Evolutionary conservation across 2,797 vertebrate genomes (phyloP), one percentile per base, ranked within the genome.

Genomic region (Lates japonicus): DNA sequence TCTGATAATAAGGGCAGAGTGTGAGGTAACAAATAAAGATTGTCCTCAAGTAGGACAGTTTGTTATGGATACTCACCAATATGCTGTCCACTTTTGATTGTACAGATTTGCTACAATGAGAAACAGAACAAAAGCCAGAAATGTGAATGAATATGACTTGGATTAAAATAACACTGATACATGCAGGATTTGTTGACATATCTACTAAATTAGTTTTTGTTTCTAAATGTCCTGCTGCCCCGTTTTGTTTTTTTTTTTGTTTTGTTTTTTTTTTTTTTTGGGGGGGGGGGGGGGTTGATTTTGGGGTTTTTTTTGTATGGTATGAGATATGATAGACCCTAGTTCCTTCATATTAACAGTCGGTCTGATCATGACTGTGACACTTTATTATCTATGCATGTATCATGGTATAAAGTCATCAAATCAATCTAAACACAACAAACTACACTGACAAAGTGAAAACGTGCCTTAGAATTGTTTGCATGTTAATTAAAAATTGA

Each of bases 31-130:
- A 46, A 19, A 42, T 22, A 29, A 33, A n/a, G 16, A n/a, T 11
- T 41, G 37, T 61, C 29, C 11, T 33, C 5, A 49, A 51, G 49
- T 11, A 25, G n/a, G n/a, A 29, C 14, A 29, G n/a, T 25, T 20
- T n/a, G 39, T 70, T 12, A 9, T 52, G 58, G 29, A 88, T 92
- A 98, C 98, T 99, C 95, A 99, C 98, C 98, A 99, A 97, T 96
- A 99, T 99, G 97, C 96, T 97, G 96, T 99, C 98, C 97, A 99
- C 98, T 97, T 98, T 99, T 97, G 98, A 99, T 97, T 99, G 98
- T 97, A 98, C 98, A 95, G 98, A 98, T 99, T 99, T 99, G 96
- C 98, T 99, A 93, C 49, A 93, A 95, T 41, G 84, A 93, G 74
- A 80, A 63, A 89, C n/a, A 88, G 75, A 90, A 35, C 71, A 84